phyloP scores from a whole-genome alignment of 2,113 vertebrate genomes.

The Pterocles orientalis region DNA sequence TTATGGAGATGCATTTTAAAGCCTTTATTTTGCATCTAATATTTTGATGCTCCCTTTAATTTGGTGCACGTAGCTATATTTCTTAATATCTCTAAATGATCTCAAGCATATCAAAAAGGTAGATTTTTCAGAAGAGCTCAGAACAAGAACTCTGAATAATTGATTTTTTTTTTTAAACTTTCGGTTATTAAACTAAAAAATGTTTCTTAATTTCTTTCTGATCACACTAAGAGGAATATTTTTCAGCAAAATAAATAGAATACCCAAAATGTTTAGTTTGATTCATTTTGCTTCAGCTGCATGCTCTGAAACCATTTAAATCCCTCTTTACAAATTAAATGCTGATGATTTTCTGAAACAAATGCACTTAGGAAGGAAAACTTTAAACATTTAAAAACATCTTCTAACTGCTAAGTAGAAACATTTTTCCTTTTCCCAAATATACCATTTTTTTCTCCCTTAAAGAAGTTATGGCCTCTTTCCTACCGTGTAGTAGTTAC shows the following conservation, averaged over 20 bases:
- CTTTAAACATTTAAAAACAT: not conserved
- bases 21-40: slow-evolving; percentile 1
- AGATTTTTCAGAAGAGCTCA: slow-evolving; percentile 35
- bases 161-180: not conserved
- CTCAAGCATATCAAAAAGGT: slow-evolving; percentile 26
- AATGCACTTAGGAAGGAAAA: not conserved
- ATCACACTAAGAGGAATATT: not conserved
- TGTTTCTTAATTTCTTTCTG: slow-evolving; percentile 39
- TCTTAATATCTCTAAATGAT: slow-evolving; percentile 31
- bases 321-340: not conserved
- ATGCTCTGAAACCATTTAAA: slow-evolving; percentile 20
- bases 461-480: not conserved
- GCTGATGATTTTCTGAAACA: not conserved
- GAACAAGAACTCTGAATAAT: slow-evolving; percentile 33
- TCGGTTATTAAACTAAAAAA: slow-evolving; percentile 5
- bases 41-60: slow-evolving; percentile 12
- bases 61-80: not conserved
- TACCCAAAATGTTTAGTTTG: not conserved
- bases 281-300: slow-evolving; percentile 25
- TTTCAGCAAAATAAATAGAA: slow-evolving; percentile 41
- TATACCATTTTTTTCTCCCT: not conserved
- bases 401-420: not conserved
- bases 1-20: slow-evolving; percentile 23
- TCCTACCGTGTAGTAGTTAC: not conserved
- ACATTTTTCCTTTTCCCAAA: not conserved